A percentile compares a stretch with the other conserved stretches of the same genome.
These are phyloP conservation scores for Megaceryle maxima DNA, from an alignment of 2,113 vertebrate species.

Conservation along the genomic window DNA sequence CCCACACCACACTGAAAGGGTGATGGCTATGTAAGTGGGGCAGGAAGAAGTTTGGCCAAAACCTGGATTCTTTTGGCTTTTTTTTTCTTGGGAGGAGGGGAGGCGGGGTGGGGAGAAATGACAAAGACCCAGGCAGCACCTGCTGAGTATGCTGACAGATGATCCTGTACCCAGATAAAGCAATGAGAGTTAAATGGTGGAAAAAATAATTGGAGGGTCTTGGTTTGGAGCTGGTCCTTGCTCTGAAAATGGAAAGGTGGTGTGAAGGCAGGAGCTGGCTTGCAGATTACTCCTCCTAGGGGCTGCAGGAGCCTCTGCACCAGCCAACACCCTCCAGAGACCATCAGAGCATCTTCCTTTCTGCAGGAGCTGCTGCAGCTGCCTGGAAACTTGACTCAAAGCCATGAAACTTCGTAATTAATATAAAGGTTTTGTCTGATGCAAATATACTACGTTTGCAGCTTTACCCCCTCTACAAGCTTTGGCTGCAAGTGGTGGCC, in stretches of 20 bases:
- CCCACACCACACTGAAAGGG: background rate
- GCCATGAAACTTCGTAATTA: background rate
- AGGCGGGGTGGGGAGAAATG: background rate
- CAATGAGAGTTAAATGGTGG: background rate
- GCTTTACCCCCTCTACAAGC: background rate
- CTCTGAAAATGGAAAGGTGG: background rate
- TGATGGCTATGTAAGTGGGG: background rate
- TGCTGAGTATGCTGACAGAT: background rate
- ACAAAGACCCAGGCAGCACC: background rate
- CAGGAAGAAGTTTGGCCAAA: background rate
- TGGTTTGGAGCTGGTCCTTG: background rate
- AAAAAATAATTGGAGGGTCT: background rate
- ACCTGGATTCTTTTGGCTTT: background rate
- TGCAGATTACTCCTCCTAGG: background rate
- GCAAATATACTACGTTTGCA: background rate
- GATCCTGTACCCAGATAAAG: background rate
- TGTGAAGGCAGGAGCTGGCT: background rate
- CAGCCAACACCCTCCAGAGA: background rate
- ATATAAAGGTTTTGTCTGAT: background rate
- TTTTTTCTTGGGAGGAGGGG: background rate
- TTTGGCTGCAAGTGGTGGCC: background rate
- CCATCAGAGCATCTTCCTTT: background rate
- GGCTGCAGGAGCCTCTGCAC: background rate
- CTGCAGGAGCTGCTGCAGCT: background rate
- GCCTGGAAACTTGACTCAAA: background rate